Evolutionary conservation across 2,113 vertebrate genomes (phyloP), one percentile per base, ranked within the genome.

Genomic region (Mustela lutreola): DNA sequence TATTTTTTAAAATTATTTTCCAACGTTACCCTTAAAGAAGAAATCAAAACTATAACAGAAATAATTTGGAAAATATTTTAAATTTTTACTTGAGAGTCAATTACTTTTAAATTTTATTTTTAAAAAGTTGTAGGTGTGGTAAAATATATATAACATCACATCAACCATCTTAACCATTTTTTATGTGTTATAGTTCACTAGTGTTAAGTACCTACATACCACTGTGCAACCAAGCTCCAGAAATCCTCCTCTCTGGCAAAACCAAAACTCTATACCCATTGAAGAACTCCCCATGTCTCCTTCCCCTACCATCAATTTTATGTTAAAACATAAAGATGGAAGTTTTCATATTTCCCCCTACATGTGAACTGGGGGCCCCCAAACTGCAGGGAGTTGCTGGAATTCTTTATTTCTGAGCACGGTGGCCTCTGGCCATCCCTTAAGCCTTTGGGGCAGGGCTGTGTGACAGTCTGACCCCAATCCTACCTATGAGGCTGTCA

Each of bases 51-150:
- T 78, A 2, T 90, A 78, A 71, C 9, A 80, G 70, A 97, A 50
- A 80, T 70, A 63, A 92, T 58, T 89, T 89, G 58, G 84, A 62
- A 95, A 88, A 56, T 26, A 63, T 39, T 92, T 89, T n/a, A 89
- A 71, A 89, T 89, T 92, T 96, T 94, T 71, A 94, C 33, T 56
- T 81, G 11, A 58, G 19, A 80, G 22, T 56, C 85, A 95, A 84
- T 90, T 58, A 89, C 39, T 45, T 24, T 79, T 76, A 33, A 50
- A 67, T 94, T 83, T 93, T 26, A 39, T 86, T 78, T 86, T 80
- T 83, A 28, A 86, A 87, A n/a, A 45, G 21, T 11, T 85, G 53
- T 33, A 85, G 50, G 62, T 76, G 14, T 87, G 28, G 7, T 16
- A 95, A 95, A 89, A 84, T 45, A 36, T 28, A 33, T 53, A 71